Conservation (phyloP, 2,113 vertebrate species). For the Plecotus auritus region DNA sequence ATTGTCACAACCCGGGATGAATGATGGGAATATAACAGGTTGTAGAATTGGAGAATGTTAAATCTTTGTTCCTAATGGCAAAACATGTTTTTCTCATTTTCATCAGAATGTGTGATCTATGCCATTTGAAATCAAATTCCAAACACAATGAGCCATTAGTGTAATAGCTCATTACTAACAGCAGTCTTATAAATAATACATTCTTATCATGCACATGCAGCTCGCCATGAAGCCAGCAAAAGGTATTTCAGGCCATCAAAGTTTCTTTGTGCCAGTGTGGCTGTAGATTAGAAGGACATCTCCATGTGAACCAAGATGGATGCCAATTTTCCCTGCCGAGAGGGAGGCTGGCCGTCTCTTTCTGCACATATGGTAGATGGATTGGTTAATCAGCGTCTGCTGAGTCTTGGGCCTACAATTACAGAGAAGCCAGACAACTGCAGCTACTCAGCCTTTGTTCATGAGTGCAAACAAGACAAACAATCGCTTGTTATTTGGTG, state of each 20-base stretch:
- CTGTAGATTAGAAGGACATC: slow-evolving; percentile 72
- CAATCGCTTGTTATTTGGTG: slow-evolving; percentile 79
- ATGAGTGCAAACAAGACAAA: slow-evolving; percentile 77
- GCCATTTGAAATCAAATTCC: slow-evolving; percentile 76
- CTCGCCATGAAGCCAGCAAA: slow-evolving; percentile 65
- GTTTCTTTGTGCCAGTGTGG: slow-evolving; percentile 55
- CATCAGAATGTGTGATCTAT: slow-evolving; percentile 76
- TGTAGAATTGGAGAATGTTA: slow-evolving; percentile 61
- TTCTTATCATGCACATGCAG: slow-evolving; percentile 74
- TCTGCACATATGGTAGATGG: slow-evolving; percentile 93
- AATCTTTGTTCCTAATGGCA: slow-evolving; percentile 73
- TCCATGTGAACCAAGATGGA: slow-evolving; percentile 76
- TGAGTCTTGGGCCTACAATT: slow-evolving; percentile 84
- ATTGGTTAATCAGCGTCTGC: slow-evolving; percentile 87
- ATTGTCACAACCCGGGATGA: slow-evolving; percentile 18
- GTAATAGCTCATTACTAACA: slow-evolving; percentile 76
- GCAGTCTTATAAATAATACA: slow-evolving; percentile 81
- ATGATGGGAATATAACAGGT: slow-evolving; percentile 66
- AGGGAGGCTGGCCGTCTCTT: slow-evolving; percentile 84
- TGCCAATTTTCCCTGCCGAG: slow-evolving; percentile 83
- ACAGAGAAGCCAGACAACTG: slow-evolving; percentile 82
- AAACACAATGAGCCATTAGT: slow-evolving; percentile 80
- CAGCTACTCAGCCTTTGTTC: slow-evolving; percentile 78
- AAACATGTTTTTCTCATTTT: slow-evolving; percentile 75
- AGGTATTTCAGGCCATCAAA: slow-evolving; percentile 74